Base-by-base conservation (phyloP, 2,113 vertebrate species). In the Dicentrarchus labrax region DNA sequence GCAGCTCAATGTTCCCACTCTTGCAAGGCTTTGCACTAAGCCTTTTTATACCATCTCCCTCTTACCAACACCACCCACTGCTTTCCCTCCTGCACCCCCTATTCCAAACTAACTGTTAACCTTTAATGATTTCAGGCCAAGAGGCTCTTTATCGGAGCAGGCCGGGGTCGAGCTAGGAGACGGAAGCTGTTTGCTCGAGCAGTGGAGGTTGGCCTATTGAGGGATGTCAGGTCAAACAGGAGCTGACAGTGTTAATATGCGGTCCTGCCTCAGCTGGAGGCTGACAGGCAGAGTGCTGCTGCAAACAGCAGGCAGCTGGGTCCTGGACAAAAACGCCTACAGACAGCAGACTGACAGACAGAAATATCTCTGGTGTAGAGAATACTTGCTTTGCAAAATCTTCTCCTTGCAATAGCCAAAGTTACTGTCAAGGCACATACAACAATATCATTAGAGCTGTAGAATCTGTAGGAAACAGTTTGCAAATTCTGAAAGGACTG, bases 161-260 rank as follows among this genome's bases (percentile, higher is more conserved):
- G 24, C 13, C 17, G 36, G 12, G 64, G 15, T 75, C 8, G 10
- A 22, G 47, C 17, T n/a, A 43, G 62, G 51, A n/a, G 41, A 22
- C 22, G 17, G 71, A 11, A 61, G 64, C n/a, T 93, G 90, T 92
- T 68, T 87, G 84, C 78, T 80, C 62, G 86, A 84, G 88, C 90
- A 93, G 95, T 88, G 96, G 94, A 94, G 88, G 91, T 83, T 73
- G 92, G 94, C 92, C 91, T 78, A 94, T 95, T 96, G 96, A 97
- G 93, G 96, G 97, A 97, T 97, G 97, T 97, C 97, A 97, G 96
- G 96, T 97, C 96, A 97, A 98, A 98, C 97, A 96, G 96, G 95
- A 97, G 96, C 96, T 97, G 96, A 97, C 96, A 97, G 96, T 95
- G 95, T 95, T 98, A 98, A 97, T 97, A 96, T 97, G 95, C 91